A percentile compares a stretch with the other conserved stretches of the same genome.
Evolutionary conservation across 2,797 vertebrate species (phyloP).

Genomic region (Rhabdomys pumilio): DNA sequence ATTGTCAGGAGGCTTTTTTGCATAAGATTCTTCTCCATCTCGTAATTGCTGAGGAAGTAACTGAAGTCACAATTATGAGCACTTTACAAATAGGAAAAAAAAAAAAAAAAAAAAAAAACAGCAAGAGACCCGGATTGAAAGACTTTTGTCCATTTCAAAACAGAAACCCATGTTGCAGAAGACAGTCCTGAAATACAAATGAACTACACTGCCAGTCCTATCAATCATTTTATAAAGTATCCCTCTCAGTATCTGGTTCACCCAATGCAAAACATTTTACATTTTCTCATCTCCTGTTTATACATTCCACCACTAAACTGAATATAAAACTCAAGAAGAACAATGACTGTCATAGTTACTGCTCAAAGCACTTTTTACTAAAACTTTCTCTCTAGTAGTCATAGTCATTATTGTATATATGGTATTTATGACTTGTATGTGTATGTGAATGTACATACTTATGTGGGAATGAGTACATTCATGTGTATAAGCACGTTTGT

Average conservation of each 20-base stretch:
- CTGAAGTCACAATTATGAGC: constrained; percentile 15
- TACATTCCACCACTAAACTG: background rate
- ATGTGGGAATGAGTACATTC: background rate
- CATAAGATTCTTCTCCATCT: constrained; percentile 51
- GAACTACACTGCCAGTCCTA: background rate
- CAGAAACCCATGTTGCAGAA: constrained; percentile 13
- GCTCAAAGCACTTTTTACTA: background rate
- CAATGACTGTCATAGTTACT: background rate
- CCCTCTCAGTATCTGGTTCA: background rate
- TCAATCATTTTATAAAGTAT: background rate
- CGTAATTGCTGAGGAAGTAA: constrained; percentile 69
- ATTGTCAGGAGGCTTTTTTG: constrained; percentile 49
- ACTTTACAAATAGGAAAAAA: constrained; percentile 19
- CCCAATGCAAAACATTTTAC: background rate
- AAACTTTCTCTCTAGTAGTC: background rate
- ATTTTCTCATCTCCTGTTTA: background rate
- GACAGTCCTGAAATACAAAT: background rate
- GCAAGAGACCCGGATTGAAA: constrained; percentile 1
- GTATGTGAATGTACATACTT: background rate
- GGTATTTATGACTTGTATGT: background rate
- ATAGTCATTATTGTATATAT: background rate
- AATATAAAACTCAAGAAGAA: background rate
- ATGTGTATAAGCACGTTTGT: background rate
- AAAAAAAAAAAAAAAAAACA: accelerated
- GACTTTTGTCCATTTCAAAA: constrained; percentile 48